Evolutionary conservation across 2,113 vertebrate species (phyloP), one percentile per base, ranked within the genome.

Genomic region (Scatophagus argus): DNA sequence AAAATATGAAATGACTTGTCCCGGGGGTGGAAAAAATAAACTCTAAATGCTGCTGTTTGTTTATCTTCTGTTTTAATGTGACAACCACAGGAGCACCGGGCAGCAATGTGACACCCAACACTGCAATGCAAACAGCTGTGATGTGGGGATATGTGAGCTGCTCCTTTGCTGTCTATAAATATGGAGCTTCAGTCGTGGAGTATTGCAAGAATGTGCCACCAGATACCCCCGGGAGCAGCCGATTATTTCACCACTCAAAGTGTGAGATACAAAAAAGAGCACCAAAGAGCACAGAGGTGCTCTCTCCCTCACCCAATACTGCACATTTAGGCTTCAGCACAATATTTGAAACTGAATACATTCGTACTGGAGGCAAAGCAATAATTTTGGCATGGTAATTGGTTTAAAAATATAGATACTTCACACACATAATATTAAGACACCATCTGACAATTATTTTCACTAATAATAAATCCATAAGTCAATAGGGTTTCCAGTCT

Each of bases 51-150:
- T 70, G 79, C 77, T 74, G 87, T 90, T 93, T 93, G 91, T 92
- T 92, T 90, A 89, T 84, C 81, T 85, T 86, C 74, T 78, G 77
- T 89, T 92, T 93, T 92, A 92, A 92, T 92, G 91, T 86, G 92
- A 92, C 91, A 92, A 92, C 84, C 88, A 55, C 87, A 70, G 73
- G 67, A 91, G 88, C 85, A 86, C 19, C 55, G 68, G 82, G 88
- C 79, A 77, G 84, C 84, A 81, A 90, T 90, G 89, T 88, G 91
- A 89, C 91, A 91, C 90, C 88, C 85, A 81, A 90, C 89, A 86
- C 87, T 66, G 88, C 90, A 74, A 89, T 65, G 88, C 89, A 87
- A 90, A 86, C 92, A 93, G 92, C 92, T 91, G 92, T 87, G 88
- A 88, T 87, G 86, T 79, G 83, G 70, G 76, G 92, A 88, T 83